Conservation (phyloP, 2,888 invertebrate genomes). For the Nesidiocoris tenuis region DNA sequence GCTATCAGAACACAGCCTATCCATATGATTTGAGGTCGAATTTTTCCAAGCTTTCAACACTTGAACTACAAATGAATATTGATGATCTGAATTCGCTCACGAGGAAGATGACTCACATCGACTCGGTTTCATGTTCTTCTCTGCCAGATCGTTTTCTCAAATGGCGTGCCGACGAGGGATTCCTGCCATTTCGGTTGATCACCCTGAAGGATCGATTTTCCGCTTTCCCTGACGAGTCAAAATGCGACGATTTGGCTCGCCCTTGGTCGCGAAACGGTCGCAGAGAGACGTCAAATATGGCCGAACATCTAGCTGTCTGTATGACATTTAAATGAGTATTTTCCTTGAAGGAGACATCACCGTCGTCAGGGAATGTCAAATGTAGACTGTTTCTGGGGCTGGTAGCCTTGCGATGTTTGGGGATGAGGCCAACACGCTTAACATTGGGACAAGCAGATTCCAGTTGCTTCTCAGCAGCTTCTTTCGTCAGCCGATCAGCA, state of each 20-base stretch:
- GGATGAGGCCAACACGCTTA: conserved; percentile 44
- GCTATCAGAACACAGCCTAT: too few relatives aligned
- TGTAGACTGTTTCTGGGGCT: not conserved
- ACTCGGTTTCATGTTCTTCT: conserved; percentile 36
- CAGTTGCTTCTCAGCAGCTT: conserved; percentile 45
- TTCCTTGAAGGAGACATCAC: conserved; percentile 11
- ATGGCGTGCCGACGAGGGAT: conserved; percentile 17
- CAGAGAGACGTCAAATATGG: not conserved
- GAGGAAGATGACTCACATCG: conserved; percentile 23
- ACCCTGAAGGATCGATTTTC: not conserved
- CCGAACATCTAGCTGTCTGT: not conserved
- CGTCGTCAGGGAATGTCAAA: not conserved
- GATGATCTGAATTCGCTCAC: too few relatives aligned
- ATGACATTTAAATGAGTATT: not conserved
- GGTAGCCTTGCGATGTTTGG: conserved; percentile 25
- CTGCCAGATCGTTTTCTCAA: conserved; percentile 5
- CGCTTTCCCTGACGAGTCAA: conserved; percentile 13
- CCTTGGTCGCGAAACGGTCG: not conserved
- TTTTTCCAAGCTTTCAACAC: too few relatives aligned
- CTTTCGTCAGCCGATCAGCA: conserved; percentile 42
- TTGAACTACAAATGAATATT: too few relatives aligned
- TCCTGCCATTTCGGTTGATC: conserved; percentile 3
- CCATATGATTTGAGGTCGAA: too few relatives aligned
- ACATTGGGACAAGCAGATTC: conserved; percentile 45
- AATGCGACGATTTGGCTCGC: conserved; percentile 20